These are phyloP conservation scores for Gopherus flavomarginatus DNA, from an alignment of 2,113 vertebrate species.

Conservation along the genomic window DNA sequence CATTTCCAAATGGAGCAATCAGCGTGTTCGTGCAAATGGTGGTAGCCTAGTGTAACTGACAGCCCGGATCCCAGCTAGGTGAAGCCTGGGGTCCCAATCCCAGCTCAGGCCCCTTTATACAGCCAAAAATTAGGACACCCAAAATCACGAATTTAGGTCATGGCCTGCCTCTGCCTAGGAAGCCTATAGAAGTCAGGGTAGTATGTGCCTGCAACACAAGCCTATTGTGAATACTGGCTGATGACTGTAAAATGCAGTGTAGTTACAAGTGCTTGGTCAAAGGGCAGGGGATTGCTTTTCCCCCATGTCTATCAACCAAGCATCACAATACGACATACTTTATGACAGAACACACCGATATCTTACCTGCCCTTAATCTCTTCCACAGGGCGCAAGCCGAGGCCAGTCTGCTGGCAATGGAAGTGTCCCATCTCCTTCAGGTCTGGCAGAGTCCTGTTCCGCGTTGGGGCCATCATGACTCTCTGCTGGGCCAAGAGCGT, in stretches of 20 bases:
- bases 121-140: not conserved
- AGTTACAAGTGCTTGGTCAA: not conserved
- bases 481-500: slow-evolving; percentile 91
- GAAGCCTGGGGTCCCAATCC: not conserved
- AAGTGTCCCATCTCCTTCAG: slow-evolving; percentile 82
- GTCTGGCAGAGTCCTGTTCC: slow-evolving; percentile 85
- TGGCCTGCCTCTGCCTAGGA: not conserved
- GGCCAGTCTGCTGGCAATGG: slow-evolving; percentile 76
- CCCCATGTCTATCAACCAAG: rapidly evolving
- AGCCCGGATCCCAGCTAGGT: not conserved
- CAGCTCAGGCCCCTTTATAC: not conserved
- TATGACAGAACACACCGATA: not conserved
- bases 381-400: slow-evolving; percentile 75
- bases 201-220: not conserved
- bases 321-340: not conserved
- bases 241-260: not conserved
- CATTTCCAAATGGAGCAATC: not conserved
- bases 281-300: not conserved
- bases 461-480: slow-evolving; percentile 78
- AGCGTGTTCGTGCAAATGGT: not conserved
- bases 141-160: not conserved
- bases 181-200: not conserved
- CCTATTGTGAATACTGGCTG: not conserved
- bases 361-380: slow-evolving; percentile 80
- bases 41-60: not conserved